Evolutionary conservation across 2,797 vertebrate genomes (phyloP).

Genomic region (Sebastes kiyomatsui): DNA sequence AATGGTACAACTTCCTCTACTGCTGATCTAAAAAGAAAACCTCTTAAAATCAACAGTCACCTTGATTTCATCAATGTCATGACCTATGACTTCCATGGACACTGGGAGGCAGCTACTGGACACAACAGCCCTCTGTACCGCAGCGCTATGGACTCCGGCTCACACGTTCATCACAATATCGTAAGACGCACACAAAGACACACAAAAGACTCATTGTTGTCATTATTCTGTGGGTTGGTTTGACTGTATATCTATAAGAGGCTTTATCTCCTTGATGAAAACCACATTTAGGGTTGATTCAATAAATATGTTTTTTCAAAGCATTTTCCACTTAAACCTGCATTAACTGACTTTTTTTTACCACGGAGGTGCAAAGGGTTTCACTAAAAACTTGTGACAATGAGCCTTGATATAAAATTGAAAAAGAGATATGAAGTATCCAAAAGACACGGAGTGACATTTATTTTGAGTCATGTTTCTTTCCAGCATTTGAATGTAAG

Average conservation of each 20-base stretch:
- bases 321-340: not conserved
- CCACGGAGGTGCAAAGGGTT: not conserved
- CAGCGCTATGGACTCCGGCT: constrained; percentile 66
- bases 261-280: not conserved
- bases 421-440: not conserved
- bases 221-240: not conserved
- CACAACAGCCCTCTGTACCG: constrained; percentile 84
- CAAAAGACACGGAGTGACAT: not conserved
- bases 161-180: constrained; percentile 63
- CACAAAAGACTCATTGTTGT: not conserved
- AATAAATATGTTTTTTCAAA: not conserved
- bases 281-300: not conserved
- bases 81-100: constrained; percentile 83
- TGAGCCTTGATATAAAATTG: not conserved
- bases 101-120: constrained; percentile 79
- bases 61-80: constrained; percentile 82
- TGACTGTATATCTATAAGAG: not conserved
- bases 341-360: not conserved
- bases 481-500: not conserved
- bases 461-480: not conserved
- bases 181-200: constrained; percentile 65
- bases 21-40: not conserved
- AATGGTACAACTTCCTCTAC: not conserved
- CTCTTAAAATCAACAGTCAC: constrained; percentile 59
- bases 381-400: not conserved